Evolutionary conservation across 2,888 invertebrate genomes (phyloP).

Genomic region (Lathronympha strigana): DNA sequence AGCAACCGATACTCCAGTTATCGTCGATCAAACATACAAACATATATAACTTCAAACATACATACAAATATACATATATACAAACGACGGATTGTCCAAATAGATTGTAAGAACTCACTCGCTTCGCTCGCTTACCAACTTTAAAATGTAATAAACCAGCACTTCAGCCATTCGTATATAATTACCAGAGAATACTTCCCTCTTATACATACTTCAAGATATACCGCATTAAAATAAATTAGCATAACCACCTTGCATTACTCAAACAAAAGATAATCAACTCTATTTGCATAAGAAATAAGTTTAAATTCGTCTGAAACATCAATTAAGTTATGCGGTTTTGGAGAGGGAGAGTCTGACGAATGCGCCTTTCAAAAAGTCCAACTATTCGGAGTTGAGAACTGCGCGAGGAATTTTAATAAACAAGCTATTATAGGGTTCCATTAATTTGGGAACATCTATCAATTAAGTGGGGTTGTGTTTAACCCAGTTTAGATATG

Average conservation of each 20-base stretch:
- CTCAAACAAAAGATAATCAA: not conserved
- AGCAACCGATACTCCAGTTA: too few species aligned
- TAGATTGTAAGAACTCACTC: too few species aligned
- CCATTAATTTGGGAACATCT: slow-evolving; percentile 26
- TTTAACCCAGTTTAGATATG: not conserved
- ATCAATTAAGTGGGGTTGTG: slow-evolving; percentile 8
- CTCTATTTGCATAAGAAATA: not conserved
- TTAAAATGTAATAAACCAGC: not conserved
- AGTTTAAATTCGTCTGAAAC: not conserved
- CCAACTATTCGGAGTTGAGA: slow-evolving; percentile 31
- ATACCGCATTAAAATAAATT: not conserved
- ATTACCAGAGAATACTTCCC: not conserved
- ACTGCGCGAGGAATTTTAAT: slow-evolving; percentile 25
- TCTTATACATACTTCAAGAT: not conserved
- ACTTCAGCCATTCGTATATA: not conserved
- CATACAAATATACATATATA: too few species aligned
- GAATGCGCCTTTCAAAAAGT: slow-evolving; percentile 19
- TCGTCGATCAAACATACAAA: too few species aligned
- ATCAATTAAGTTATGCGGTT: not conserved
- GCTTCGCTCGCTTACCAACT: too few species aligned
- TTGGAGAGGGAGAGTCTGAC: not conserved
- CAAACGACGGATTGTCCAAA: too few species aligned
- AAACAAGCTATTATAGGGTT: slow-evolving; percentile 16
- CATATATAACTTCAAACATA: too few species aligned
- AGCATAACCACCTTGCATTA: not conserved